Evolutionary conservation across 2,113 vertebrate genomes (phyloP).

Genomic region (Melanostigma gelatinosum): DNA sequence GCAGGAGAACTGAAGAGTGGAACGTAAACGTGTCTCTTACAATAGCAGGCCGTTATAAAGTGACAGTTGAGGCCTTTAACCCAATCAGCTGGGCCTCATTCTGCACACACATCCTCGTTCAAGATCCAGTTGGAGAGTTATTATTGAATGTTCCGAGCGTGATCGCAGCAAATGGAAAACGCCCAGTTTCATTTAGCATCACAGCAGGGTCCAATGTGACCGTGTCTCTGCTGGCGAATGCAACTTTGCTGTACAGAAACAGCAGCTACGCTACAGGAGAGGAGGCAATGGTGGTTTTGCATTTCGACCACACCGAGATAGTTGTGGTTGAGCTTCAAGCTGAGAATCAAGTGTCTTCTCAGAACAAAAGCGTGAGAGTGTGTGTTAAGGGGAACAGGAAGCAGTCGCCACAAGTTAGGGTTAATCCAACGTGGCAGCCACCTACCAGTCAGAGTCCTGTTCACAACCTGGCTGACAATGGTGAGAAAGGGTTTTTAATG

Average conservation of each 20-base stretch:
- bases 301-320: slow-evolving; percentile 20
- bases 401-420: slow-evolving; percentile 7
- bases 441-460: slow-evolving; percentile 10
- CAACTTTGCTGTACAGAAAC: slow-evolving; percentile 27
- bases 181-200: background rate
- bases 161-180: background rate
- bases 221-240: slow-evolving; percentile 31
- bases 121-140: slow-evolving; percentile 36
- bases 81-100: slow-evolving; percentile 22
- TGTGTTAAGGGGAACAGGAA: slow-evolving; percentile 43
- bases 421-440: slow-evolving; percentile 34
- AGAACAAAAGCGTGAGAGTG: slow-evolving; percentile 17
- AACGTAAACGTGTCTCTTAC: background rate
- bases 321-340: slow-evolving; percentile 35
- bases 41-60: slow-evolving; percentile 10
- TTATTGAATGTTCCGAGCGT: background rate
- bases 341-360: slow-evolving; percentile 47
- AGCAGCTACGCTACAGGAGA: slow-evolving; percentile 30
- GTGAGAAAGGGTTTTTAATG: slow-evolving; percentile 18
- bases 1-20: slow-evolving; percentile 27
- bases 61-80: slow-evolving; percentile 35
- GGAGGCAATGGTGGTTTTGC: slow-evolving; percentile 32
- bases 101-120: slow-evolving; percentile 32
- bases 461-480: background rate
- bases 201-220: slow-evolving; percentile 21